A percentile compares a stretch with the other conserved stretches of the same genome.
Evolutionary conservation across 2,797 vertebrate genomes (phyloP).

Genomic region (Myotis pilosus): DNA sequence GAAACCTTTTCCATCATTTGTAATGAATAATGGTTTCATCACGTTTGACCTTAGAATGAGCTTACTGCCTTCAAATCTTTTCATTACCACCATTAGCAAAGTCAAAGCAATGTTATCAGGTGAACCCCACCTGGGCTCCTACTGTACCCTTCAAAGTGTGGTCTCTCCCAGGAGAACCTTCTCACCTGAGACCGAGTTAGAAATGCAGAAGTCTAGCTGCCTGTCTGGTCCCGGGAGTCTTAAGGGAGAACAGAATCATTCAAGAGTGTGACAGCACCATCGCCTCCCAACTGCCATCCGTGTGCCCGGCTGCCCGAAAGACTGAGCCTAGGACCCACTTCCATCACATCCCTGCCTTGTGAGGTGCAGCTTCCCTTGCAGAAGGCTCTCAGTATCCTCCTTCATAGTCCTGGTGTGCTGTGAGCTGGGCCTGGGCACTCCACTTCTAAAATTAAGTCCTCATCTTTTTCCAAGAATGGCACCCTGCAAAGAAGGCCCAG

Average conservation of each 20-base stretch:
- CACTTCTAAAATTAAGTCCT: not conserved
- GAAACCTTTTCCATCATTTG: slow-evolving; percentile 39
- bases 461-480: not conserved
- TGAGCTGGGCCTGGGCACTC: not conserved
- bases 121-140: not conserved
- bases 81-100: not conserved
- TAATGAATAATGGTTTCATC: slow-evolving; percentile 54
- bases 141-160: not conserved
- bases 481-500: not conserved
- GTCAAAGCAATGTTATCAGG: slow-evolving; percentile 8
- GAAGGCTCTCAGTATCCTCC: not conserved
- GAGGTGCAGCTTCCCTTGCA: not conserved
- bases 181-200: not conserved
- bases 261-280: not conserved
- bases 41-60: slow-evolving; percentile 53
- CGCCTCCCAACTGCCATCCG: not conserved
- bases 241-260: not conserved
- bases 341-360: not conserved
- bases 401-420: not conserved
- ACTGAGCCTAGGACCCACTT: not conserved
- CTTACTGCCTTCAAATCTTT: slow-evolving; percentile 26
- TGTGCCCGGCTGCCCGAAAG: not conserved
- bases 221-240: not conserved
- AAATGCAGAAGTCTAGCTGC: not conserved
- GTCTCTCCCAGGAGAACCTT: not conserved